These are phyloP conservation scores for Trididemnum clinides DNA, from an alignment of 23 tunicate genomes.

Conservation along the genomic window DNA sequence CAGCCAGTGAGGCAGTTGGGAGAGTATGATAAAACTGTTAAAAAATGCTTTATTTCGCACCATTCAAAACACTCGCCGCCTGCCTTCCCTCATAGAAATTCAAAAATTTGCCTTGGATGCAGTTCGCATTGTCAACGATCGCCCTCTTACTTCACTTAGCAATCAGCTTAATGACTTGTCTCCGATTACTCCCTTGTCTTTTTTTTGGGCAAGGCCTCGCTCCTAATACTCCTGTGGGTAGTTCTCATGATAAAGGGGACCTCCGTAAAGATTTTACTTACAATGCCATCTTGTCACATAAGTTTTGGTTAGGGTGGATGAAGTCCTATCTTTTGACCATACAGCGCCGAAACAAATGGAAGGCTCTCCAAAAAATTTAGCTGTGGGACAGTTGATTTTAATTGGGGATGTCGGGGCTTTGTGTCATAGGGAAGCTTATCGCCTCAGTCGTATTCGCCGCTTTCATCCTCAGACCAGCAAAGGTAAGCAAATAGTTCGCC, in stretches of 20 bases:
- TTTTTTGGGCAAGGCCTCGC: slow-evolving; percentile 6
- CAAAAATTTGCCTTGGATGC: neutral
- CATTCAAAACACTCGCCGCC: neutral
- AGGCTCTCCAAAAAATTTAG: neutral
- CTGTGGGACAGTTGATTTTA: neutral
- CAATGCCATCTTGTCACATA: neutral
- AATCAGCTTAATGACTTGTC: slow-evolving; percentile 15
- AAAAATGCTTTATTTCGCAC: neutral
- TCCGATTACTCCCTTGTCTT: neutral
- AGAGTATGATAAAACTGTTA: neutral
- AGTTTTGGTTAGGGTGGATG: neutral
- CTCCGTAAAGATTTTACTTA: neutral
- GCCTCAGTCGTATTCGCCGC: neutral
- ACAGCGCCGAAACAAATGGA: neutral
- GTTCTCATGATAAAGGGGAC: neutral
- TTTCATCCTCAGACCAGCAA: neutral
- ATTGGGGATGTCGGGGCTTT: neutral
- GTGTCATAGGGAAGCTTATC: neutral
- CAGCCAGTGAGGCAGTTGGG: slow-evolving; percentile 4
- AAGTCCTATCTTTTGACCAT: neutral
- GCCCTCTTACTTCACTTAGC: slow-evolving; percentile 11
- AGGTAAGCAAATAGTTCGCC: neutral
- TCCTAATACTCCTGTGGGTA: neutral
- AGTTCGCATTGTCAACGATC: slow-evolving; percentile 29
- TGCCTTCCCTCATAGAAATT: neutral